phyloP scores from a whole-genome alignment of 1,140 invertebrate genomes.

The Drosophila asahinai region DNA sequence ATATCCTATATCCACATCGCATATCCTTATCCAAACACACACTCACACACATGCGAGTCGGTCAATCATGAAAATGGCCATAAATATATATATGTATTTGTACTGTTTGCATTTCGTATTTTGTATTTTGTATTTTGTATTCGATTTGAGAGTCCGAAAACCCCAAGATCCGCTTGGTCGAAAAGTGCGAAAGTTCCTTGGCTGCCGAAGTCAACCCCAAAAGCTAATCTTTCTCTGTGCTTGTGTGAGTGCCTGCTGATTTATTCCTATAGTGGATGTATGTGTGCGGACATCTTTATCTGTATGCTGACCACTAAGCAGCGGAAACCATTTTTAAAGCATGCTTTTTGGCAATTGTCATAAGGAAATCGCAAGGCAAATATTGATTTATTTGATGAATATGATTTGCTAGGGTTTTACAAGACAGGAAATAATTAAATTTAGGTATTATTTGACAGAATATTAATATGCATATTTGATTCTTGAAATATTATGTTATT shows the following conservation, averaged over 20 bases:
- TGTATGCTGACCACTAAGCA: constrained; percentile 20
- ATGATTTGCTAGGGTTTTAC: background rate
- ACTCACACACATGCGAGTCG: constrained; percentile 35
- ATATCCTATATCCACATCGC: constrained; percentile 30
- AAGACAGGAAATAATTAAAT: too few relatives aligned
- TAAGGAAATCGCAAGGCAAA: background rate
- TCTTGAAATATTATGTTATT: too few relatives aligned
- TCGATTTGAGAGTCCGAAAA: constrained; percentile 41
- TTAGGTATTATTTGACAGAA: too few relatives aligned
- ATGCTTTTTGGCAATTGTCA: constrained; percentile 5
- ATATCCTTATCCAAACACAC: constrained; percentile 46
- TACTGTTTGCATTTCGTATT: constrained; percentile 21
- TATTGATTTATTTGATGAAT: background rate
- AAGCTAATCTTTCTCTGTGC: constrained; percentile 28
- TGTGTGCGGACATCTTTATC: constrained; percentile 19
- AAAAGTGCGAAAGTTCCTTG: constrained; percentile 36
- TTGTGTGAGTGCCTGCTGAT: constrained; percentile 21
- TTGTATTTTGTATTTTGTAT: constrained; percentile 29
- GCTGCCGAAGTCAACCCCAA: constrained; percentile 25
- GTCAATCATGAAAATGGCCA: constrained; percentile 79
- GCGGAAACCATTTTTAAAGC: background rate
- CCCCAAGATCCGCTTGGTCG: constrained; percentile 25
- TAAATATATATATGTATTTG: constrained; percentile 59
- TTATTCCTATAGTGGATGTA: constrained; percentile 25
- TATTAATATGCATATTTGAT: too few relatives aligned